These are phyloP conservation scores for Tetrax tetrax DNA, from an alignment of 2,113 vertebrate genomes.

Conservation along the genomic window DNA sequence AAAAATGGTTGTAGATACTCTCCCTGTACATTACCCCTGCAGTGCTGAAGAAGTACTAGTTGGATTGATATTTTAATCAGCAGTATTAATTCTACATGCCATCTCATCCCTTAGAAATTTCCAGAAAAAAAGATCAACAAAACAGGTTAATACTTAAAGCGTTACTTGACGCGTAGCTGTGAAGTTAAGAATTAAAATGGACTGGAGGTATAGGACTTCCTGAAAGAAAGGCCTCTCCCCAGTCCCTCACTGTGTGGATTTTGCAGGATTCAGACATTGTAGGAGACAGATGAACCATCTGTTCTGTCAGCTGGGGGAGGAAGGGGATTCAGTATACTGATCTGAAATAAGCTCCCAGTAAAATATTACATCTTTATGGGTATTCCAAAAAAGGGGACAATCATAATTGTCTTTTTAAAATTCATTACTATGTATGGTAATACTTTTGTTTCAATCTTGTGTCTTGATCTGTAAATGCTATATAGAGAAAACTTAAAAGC, in stretches of 20 bases:
- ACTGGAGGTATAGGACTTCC: not conserved
- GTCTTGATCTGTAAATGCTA: not conserved
- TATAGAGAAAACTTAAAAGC: not conserved
- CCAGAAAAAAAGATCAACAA: not conserved
- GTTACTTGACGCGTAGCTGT: not conserved
- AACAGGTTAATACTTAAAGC: not conserved
- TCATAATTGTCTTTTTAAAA: not conserved
- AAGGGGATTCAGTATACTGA: not conserved
- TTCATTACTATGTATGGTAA: not conserved
- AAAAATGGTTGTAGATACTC: not conserved
- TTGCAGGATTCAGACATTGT: not conserved
- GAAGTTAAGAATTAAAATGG: not conserved
- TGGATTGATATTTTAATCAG: not conserved
- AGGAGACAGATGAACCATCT: constrained; percentile 18
- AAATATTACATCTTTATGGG: not conserved
- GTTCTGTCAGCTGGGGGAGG: constrained; percentile 26
- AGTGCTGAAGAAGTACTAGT: not conserved
- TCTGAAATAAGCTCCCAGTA: not conserved
- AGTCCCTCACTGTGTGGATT: not conserved
- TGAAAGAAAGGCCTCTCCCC: not conserved
- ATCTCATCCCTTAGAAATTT: not conserved
- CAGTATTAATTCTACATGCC: not conserved
- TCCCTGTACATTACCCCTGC: not conserved
- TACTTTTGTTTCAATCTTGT: not conserved
- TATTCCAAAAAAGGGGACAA: not conserved